Percentiles rank a stretch among this genome's conserved stretches.
These are phyloP conservation scores for Drosophila subsilvestris DNA, from an alignment of 2,888 invertebrate species.

Conservation along the genomic window DNA sequence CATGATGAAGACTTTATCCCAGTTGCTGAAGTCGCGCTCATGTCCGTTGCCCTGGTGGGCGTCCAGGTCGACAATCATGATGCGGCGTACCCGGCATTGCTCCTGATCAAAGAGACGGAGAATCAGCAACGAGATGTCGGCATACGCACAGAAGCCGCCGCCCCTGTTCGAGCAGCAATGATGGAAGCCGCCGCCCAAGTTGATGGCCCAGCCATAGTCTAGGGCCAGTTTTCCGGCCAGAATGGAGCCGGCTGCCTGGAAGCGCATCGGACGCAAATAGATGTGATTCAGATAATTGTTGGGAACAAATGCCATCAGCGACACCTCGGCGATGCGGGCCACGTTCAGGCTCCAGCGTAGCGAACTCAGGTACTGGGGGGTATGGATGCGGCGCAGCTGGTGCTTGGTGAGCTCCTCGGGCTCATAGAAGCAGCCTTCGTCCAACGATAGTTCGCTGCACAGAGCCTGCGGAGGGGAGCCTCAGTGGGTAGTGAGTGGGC, in stretches of 20 bases:
- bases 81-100: conserved; percentile 86
- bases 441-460: conserved; percentile 86
- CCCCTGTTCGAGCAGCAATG: conserved; percentile 91
- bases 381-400: conserved; percentile 91
- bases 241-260: conserved; percentile 92
- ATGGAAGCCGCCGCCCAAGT: conserved; percentile 95
- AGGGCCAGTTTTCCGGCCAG: conserved; percentile 92
- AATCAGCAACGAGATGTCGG: conserved; percentile 93
- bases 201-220: conserved; percentile 94
- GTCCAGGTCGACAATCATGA: conserved; percentile 95
- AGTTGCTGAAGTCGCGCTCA: conserved; percentile 90
- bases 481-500: neutral
- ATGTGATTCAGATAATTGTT: conserved; percentile 90
- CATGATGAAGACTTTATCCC: conserved; percentile 91
- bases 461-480: conserved; percentile 84
- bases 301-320: conserved; percentile 89
- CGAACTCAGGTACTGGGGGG: conserved; percentile 88
- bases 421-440: conserved; percentile 87
- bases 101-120: conserved; percentile 87
- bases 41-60: conserved; percentile 98
- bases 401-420: conserved; percentile 89
- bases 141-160: conserved; percentile 95
- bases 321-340: conserved; percentile 92
- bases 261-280: conserved; percentile 91
- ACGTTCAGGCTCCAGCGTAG: conserved; percentile 91